Evolutionary conservation across 2,888 invertebrate genomes (phyloP).

Genomic region (Macrophya alboannulata): DNA sequence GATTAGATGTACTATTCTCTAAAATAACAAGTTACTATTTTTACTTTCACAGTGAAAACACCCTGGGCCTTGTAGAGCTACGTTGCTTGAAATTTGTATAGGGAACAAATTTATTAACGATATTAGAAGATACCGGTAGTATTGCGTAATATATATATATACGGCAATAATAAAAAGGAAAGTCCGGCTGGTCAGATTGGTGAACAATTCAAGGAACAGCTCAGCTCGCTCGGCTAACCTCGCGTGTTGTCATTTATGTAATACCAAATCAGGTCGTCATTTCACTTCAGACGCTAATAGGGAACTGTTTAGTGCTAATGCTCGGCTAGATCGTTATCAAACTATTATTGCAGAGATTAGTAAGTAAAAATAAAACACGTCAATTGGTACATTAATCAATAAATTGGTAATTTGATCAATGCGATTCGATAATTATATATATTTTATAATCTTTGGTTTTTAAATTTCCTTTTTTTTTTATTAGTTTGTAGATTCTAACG

Average conservation of each 20-base stretch:
- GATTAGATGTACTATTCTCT: slow-evolving; percentile 1
- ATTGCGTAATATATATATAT: slow-evolving; percentile 27
- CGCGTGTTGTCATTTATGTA: slow-evolving; percentile 52
- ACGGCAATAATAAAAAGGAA: slow-evolving; percentile 35
- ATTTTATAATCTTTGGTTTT: neutral
- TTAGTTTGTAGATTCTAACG: neutral
- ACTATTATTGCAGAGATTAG: neutral
- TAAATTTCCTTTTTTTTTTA: neutral
- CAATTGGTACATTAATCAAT: too few relatives aligned
- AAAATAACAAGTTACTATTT: neutral
- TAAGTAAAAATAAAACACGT: neutral
- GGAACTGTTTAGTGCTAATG: neutral
- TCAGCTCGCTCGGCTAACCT: too few relatives aligned
- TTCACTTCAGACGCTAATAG: neutral
- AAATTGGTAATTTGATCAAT: too few relatives aligned
- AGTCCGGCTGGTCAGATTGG: slow-evolving; percentile 32
- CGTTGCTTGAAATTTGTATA: neutral
- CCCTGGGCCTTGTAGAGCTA: neutral
- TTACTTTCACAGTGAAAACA: slow-evolving; percentile 13
- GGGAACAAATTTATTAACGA: neutral
- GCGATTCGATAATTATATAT: neutral
- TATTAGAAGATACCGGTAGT: slow-evolving; percentile 17
- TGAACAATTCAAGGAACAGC: slow-evolving; percentile 9
- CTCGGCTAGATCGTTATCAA: neutral
- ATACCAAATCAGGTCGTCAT: slow-evolving; percentile 24